Evolutionary conservation across 2,797 vertebrate genomes (phyloP).

Genomic region (Pseudocheirus occidentalis): DNA sequence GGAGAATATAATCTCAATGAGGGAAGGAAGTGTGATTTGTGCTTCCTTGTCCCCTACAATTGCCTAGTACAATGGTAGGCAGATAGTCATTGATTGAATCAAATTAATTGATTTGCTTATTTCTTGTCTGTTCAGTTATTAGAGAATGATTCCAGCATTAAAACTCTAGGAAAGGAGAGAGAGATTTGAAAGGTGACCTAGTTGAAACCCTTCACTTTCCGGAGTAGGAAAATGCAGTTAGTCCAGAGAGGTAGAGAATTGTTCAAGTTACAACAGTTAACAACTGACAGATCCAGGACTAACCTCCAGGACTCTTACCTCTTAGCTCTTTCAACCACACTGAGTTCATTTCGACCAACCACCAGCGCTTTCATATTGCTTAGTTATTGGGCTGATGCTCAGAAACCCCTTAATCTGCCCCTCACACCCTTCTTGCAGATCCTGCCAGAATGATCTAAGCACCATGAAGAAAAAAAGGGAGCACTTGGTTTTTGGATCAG

Average conservation of each 20-base stretch:
- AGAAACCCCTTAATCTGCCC: slow-evolving; percentile 13
- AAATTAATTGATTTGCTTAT: background rate
- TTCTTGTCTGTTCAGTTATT: background rate
- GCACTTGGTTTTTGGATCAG: background rate
- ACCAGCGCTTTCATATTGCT: background rate
- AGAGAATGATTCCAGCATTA: background rate
- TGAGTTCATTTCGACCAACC: background rate
- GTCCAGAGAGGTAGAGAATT: background rate
- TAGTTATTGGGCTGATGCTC: background rate
- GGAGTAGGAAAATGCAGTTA: background rate
- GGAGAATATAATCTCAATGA: slow-evolving; percentile 32
- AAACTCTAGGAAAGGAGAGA: background rate
- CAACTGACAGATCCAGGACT: background rate
- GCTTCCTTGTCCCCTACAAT: slow-evolving; percentile 22
- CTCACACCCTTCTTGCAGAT: background rate
- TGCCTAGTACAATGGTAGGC: background rate
- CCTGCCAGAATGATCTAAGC: slow-evolving; percentile 25
- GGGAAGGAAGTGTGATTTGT: background rate
- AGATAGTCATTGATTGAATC: background rate
- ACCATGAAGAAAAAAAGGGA: slow-evolving; percentile 17
- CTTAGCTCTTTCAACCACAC: background rate
- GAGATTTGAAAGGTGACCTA: background rate
- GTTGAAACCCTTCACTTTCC: background rate
- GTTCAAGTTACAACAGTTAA: background rate
- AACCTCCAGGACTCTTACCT: background rate